Evolutionary conservation across 2,797 vertebrate genomes (phyloP).

Genomic region (Lutjanus campechanus): DNA sequence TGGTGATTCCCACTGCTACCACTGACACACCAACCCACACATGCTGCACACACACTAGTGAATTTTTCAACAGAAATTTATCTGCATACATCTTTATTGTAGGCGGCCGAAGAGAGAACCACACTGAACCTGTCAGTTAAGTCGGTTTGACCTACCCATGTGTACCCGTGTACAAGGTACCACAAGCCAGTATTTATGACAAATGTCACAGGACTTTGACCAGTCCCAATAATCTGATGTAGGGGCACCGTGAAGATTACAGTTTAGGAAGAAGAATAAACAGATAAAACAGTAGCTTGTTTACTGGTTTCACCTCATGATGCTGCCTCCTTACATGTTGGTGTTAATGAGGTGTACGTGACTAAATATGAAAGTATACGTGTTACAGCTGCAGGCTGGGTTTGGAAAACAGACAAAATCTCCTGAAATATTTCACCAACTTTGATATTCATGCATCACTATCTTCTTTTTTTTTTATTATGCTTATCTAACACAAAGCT

Average conservation of each 20-base stretch:
- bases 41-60: background rate
- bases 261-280: background rate
- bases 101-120: background rate
- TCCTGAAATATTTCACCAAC: background rate
- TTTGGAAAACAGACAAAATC: background rate
- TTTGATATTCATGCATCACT: background rate
- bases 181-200: slow-evolving; percentile 8
- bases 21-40: background rate
- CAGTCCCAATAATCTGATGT: background rate
- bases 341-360: background rate
- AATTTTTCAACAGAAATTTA: background rate
- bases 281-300: slow-evolving; percentile 40
- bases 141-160: background rate
- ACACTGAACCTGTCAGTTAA: background rate
- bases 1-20: too few species aligned
- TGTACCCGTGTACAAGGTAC: background rate
- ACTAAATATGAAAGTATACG: background rate
- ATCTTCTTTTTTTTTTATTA: background rate
- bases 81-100: background rate
- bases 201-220: slow-evolving; percentile 32
- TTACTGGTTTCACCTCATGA: slow-evolving; percentile 22
- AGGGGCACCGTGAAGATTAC: background rate
- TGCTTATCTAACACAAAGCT: background rate
- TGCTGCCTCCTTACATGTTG: background rate
- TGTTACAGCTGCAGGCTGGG: background rate